Base-by-base conservation (phyloP, 1,140 invertebrate species). In the Panagrolaimus sp. region DNA sequence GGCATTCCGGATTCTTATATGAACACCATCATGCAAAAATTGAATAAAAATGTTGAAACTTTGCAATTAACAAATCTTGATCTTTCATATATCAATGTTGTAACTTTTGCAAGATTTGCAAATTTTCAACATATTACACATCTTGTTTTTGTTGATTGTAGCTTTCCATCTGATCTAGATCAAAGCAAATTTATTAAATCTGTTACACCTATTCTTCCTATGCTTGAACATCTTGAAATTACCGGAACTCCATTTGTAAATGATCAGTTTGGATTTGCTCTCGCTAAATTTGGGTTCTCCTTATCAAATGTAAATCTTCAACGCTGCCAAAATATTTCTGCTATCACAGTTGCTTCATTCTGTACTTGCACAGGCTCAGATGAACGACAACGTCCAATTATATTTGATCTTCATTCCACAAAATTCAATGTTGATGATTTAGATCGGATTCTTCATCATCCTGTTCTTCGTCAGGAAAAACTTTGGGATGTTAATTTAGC, bases 301-400 rank as follows among this genome's bases (percentile, higher is more conserved):
- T 28, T 58, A 28, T 0, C 21, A 4, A 26, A 58, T 58, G 52
- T 58, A 12, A 58, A 28, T 28, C 52, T 58, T 28, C 21, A 58
- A 58, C 52, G 52, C 52, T 58, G 52, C n/a, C 52, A 58, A 58
- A 58, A 58, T 28, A 58, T 58, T 21, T 58, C 52, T 8, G 52
- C 52, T 12, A 58, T 58, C 17, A 58, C 52, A 28, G 28, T 58
- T 21, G 52, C 52, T 21, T 58, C 52, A 12, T 58, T 58, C 52
- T 58, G 52, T 28, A 58, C 52, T 58, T 28, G 52, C 21, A 28
- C 52, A 26, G 52, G 52, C 14, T 58, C 52, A 21, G 52, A 58
- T 58, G 28, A 58, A 21, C 52, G 52, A 21, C 10, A 58, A 58
- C 52, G 52, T 21, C 52, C 52, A 1, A 14, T 58, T n/a, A 28